phyloP scores from a whole-genome alignment of 2,888 invertebrate genomes.

The Iphiclides podalirius region DNA sequence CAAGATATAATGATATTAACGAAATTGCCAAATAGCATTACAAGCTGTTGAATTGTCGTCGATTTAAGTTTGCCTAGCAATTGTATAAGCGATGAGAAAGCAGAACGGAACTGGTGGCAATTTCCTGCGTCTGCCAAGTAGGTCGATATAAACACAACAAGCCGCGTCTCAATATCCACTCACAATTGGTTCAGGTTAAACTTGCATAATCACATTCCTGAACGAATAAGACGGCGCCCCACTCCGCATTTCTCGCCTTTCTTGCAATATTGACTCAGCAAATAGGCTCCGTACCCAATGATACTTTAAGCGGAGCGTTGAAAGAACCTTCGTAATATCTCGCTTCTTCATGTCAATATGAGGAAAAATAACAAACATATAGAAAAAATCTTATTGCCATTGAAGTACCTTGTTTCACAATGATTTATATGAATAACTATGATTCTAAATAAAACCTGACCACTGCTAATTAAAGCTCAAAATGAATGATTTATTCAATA shows the following conservation, averaged over 20 bases:
- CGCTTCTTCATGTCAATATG: not conserved
- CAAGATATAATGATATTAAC: constrained; percentile 1
- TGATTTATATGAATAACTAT: too few relatives aligned
- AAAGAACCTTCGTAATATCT: constrained; percentile 29
- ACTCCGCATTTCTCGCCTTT: constrained; percentile 48
- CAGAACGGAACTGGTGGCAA: constrained; percentile 58
- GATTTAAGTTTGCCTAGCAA: constrained; percentile 32
- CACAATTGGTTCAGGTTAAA: constrained; percentile 65
- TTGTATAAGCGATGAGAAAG: constrained; percentile 61
- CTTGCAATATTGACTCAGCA: constrained; percentile 52
- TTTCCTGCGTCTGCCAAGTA: constrained; percentile 53
- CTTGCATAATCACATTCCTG: constrained; percentile 68
- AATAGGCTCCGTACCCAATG: constrained; percentile 42
- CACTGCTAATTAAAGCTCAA: too few relatives aligned
- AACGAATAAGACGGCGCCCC: constrained; percentile 55
- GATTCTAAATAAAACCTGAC: too few relatives aligned
- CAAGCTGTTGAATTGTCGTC: constrained; percentile 24
- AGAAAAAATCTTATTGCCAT: not conserved
- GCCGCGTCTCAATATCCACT: constrained; percentile 56
- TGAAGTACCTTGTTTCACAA: too few relatives aligned
- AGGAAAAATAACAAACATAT: not conserved
- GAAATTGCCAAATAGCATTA: constrained; percentile 18
- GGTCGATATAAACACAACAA: constrained; percentile 41
- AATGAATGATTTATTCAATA: too few relatives aligned
- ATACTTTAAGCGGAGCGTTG: constrained; percentile 31